Evolutionary conservation across 2,797 vertebrate genomes (phyloP).

Genomic region (Cottoperca gobio): DNA sequence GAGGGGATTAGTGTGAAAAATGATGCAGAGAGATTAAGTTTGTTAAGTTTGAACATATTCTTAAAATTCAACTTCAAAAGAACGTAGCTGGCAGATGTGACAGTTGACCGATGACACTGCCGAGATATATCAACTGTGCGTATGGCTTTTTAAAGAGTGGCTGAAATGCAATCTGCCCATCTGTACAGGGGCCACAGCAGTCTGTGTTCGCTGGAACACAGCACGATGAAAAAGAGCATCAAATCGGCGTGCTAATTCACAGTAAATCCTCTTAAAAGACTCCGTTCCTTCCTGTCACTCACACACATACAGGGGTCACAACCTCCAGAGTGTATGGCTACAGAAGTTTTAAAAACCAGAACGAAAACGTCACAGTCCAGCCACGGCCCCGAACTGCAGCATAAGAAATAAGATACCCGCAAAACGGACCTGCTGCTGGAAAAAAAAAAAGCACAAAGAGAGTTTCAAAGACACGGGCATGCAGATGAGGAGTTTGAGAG

Average conservation of each 20-base stretch:
- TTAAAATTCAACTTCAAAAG: conserved; percentile 52
- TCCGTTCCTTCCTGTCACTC: conserved; percentile 76
- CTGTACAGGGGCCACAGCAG: conserved; percentile 54
- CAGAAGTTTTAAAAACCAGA: conserved; percentile 75
- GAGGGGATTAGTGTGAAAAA: conserved; percentile 40
- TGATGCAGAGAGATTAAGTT: conserved; percentile 12
- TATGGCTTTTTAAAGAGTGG: conserved; percentile 45
- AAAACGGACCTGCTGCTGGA: conserved; percentile 50
- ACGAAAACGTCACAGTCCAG: conserved; percentile 69
- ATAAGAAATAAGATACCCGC: conserved; percentile 69
- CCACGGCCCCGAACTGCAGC: conserved; percentile 46
- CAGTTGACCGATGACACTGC: conserved; percentile 60
- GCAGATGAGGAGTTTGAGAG: conserved; percentile 58
- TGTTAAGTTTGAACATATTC: conserved; percentile 35
- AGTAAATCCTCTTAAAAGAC: conserved; percentile 83
- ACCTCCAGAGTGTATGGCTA: conserved; percentile 62
- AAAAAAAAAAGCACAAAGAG: conserved; percentile 26
- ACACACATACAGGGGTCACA: conserved; percentile 67
- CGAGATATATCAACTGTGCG: conserved; percentile 49
- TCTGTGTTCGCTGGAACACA: conserved; percentile 49
- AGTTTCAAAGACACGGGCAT: conserved; percentile 63
- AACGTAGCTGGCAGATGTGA: conserved; percentile 56
- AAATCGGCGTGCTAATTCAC: conserved; percentile 81
- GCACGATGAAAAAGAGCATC: conserved; percentile 70
- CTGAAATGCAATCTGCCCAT: conserved; percentile 74